Conservation (phyloP, 1,140 invertebrate species). For the Aphaenogaster ashmeadi region DNA sequence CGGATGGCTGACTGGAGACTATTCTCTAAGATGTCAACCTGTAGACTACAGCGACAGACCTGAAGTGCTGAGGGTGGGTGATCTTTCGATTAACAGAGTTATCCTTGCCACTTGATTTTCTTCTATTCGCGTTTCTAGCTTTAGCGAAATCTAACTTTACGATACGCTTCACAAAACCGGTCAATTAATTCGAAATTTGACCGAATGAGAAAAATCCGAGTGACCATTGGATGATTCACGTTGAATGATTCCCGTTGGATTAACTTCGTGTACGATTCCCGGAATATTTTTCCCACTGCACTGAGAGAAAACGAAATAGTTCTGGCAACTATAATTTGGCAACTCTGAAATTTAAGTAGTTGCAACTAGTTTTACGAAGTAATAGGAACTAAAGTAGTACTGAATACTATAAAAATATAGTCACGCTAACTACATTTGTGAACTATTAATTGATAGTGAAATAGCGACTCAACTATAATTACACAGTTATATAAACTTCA, state of each 20-base stretch:
- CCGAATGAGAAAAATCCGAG: background rate
- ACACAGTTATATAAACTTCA: too few relatives aligned
- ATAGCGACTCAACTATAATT: too few relatives aligned
- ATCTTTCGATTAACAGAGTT: constrained; percentile 67
- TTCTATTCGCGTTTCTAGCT: background rate
- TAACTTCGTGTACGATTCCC: background rate
- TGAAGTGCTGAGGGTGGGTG: constrained; percentile 95
- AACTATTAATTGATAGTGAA: too few relatives aligned
- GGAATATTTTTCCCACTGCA: background rate
- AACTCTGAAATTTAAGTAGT: too few relatives aligned
- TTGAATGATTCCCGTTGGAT: background rate
- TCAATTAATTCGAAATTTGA: background rate
- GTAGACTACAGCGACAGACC: constrained; percentile 97
- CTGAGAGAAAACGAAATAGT: too few relatives aligned
- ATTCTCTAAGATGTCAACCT: constrained; percentile 98
- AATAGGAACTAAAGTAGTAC: too few relatives aligned
- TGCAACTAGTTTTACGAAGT: too few relatives aligned
- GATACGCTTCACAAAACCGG: background rate
- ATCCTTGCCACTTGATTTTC: background rate
- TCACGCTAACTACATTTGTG: too few relatives aligned
- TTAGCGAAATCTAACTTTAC: background rate
- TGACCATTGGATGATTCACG: background rate
- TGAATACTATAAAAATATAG: too few relatives aligned
- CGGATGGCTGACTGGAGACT: constrained; percentile 96
- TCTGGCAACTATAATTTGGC: too few relatives aligned